Conservation (phyloP, 2,888 invertebrate genomes). For the Labia minor region DNA sequence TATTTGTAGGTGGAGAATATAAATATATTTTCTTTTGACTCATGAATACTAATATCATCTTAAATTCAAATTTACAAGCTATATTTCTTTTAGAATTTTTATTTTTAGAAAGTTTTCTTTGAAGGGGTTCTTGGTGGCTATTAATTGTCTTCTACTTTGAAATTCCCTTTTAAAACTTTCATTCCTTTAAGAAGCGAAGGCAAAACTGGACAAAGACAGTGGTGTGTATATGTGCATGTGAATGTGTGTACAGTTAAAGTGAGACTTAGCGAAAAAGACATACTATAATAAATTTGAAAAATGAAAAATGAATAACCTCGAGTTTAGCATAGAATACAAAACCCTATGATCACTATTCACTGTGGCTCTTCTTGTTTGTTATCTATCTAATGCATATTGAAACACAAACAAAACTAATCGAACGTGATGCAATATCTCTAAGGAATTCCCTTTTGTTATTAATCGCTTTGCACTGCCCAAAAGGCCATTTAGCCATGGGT, state of each 20-base stretch:
- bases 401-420: no score
- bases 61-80: slow-evolving; percentile 1
- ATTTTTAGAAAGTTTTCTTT: slow-evolving; percentile 4
- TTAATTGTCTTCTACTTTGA: background rate
- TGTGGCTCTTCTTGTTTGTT: no score
- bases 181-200: background rate
- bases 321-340: background rate
- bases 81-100: background rate
- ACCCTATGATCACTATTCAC: no score
- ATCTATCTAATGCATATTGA: no score
- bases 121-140: background rate
- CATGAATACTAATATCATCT: background rate
- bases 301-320: background rate
- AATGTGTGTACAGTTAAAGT: background rate
- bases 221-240: no score
- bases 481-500: no score
- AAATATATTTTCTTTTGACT: background rate
- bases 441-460: no score
- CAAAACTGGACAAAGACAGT: background rate
- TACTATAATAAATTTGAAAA: background rate
- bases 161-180: background rate
- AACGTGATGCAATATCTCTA: no score
- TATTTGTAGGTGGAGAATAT: no score
- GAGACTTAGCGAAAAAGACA: background rate
- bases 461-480: no score